Conservation (phyloP, 2,888 invertebrate species). For the Macrophya annulata region DNA sequence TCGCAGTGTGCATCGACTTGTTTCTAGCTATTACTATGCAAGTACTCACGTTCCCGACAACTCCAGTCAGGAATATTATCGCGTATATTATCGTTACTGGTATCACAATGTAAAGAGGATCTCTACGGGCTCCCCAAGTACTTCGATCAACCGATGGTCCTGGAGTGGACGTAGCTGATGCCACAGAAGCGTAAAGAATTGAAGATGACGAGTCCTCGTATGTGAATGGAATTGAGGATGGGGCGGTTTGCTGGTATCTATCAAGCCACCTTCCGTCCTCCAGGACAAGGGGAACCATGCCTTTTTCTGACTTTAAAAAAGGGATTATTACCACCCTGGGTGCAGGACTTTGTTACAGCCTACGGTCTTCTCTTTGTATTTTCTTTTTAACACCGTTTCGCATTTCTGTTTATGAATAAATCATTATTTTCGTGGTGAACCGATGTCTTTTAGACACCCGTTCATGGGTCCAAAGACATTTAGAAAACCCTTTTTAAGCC, state of each 20-base stretch:
- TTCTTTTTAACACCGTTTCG: conserved; percentile 31
- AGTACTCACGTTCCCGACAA: conserved; percentile 90
- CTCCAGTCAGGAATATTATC: conserved; percentile 87
- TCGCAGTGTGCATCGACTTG: conserved; percentile 91
- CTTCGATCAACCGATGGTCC: conserved; percentile 27
- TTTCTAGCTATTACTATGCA: conserved; percentile 90
- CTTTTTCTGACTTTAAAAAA: conserved; percentile 7
- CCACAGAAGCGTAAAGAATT: conserved; percentile 30
- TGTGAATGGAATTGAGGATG: conserved; percentile 28
- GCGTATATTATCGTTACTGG: conserved; percentile 87
- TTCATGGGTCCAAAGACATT: background rate
- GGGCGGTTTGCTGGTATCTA: conserved; percentile 46
- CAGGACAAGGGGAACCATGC: conserved; percentile 45
- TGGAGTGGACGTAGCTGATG: conserved; percentile 4
- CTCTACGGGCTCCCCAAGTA: conserved; percentile 70
- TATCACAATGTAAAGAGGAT: conserved; percentile 84
- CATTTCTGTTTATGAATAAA: conserved; percentile 35
- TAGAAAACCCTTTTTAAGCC: background rate
- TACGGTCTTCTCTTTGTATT: background rate
- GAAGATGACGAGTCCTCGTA: conserved; percentile 33
- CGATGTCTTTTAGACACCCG: background rate
- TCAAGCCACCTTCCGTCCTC: conserved; percentile 54
- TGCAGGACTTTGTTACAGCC: background rate
- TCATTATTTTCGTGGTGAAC: background rate
- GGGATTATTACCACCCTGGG: background rate